These are phyloP conservation scores for Sarcophaga peregrina DNA, from an alignment of 1,140 invertebrate genomes.

Conservation along the genomic window DNA sequence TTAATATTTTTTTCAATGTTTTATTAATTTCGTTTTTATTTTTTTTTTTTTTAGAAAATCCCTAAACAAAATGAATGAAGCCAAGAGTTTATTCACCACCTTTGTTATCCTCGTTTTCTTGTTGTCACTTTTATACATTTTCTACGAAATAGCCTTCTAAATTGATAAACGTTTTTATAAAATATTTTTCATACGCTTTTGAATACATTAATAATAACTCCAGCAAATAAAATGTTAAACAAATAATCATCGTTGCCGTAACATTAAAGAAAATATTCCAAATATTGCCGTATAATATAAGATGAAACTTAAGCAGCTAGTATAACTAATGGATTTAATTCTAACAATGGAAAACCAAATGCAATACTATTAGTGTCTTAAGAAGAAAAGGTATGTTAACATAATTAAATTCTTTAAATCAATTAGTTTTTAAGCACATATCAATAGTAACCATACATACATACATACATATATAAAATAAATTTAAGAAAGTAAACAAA, in stretches of 20 bases:
- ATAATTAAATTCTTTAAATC: background rate
- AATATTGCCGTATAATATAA: constrained; percentile 19
- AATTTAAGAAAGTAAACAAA: too few species aligned
- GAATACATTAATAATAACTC: too few species aligned
- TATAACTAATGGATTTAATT: constrained; percentile 24
- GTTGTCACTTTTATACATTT: constrained; percentile 60
- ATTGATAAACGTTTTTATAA: background rate
- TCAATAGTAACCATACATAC: too few species aligned
- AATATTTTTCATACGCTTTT: too few species aligned
- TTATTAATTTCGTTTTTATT: background rate
- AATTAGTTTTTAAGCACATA: too few species aligned
- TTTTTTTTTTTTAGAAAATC: constrained; percentile 32
- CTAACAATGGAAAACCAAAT: background rate
- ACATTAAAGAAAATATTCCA: constrained; percentile 34
- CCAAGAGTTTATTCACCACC: constrained; percentile 64
- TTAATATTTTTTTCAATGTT: background rate
- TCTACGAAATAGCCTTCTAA: constrained; percentile 64
- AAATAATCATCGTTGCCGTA: constrained; percentile 15
- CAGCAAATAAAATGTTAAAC: background rate
- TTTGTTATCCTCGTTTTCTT: constrained; percentile 62
- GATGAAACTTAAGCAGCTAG: constrained; percentile 34
- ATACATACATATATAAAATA: background rate
- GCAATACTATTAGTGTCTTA: background rate
- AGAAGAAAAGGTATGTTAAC: constrained; percentile 23
- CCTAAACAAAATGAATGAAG: constrained; percentile 63